Evolutionary conservation across 2,888 invertebrate species (phyloP), one percentile per base, ranked within the genome.

Genomic region (Alentia gelatinosa): DNA sequence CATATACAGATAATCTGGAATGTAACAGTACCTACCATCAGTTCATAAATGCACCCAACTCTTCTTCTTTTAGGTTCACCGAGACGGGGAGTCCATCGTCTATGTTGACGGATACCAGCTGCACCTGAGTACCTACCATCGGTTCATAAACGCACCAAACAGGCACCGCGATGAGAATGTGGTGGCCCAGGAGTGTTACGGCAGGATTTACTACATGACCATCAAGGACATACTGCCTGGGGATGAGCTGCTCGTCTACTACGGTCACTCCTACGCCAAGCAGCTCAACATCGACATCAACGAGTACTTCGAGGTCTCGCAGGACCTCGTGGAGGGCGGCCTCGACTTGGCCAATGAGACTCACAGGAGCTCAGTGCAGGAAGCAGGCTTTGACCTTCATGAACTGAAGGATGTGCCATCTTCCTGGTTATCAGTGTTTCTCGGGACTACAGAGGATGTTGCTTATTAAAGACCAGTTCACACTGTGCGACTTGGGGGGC

Each of bases 211-310:
- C 88, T 88, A 88, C 33, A n/a, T 35, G 56, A 56, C 56, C 9
- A 50, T 4, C 19, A n/a, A 33, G 33, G 88, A 42, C n/a, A 50
- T 88, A 4, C 33, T 47, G 3, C 88, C 88, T 33, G 88, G 88
- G 5, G 50, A 88, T 4, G 88, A 88, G n/a, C 50, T 88, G 4
- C 56, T 88, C 30, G 35, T 88, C 12, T 88, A 30, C 35, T 88
- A 88, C 33, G 88, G 88, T 9, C 33, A 50, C 26, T 15, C 15
- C 4, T 88, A 88, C 30, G 88, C 88, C 4, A 35, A 33, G 30
- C 12, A 74, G 30, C 74, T 74, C 7, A 35, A 23, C 4, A 33
- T 74, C 4, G 74, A 74, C 35, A 7, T 74, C 12, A 74, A 74
- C 23, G 23, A 4, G 7, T 74, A 74, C 74, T 74, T 74, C 33